Conservation (phyloP, 2,888 invertebrate species). For the Cryptus viduatorius region DNA sequence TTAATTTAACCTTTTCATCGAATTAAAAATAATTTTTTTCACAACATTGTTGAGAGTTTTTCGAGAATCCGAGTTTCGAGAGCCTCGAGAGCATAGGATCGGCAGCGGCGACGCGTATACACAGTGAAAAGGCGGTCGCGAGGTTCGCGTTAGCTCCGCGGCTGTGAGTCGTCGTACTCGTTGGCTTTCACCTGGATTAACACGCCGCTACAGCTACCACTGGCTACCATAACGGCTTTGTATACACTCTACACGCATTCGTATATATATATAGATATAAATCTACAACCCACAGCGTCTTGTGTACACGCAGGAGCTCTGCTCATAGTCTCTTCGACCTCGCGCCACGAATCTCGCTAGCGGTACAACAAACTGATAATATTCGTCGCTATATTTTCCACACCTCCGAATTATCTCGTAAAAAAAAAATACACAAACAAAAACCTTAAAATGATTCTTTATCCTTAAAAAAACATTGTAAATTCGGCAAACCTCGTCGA, state of each 20-base stretch:
- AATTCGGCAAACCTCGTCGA: not conserved
- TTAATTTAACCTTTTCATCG: not conserved
- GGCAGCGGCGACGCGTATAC: constrained; percentile 53
- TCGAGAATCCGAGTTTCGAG: constrained; percentile 6
- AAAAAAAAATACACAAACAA: not conserved
- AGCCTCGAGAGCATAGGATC: constrained; percentile 35
- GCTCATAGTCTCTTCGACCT: constrained; percentile 32
- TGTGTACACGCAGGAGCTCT: constrained; percentile 24
- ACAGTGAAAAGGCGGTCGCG: constrained; percentile 82
- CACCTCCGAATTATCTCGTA: not conserved
- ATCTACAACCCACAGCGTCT: not conserved
- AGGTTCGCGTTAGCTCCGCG: constrained; percentile 29
- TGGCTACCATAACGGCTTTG: constrained; percentile 22
- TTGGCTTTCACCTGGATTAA: constrained; percentile 73
- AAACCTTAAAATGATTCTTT: constrained; percentile 8
- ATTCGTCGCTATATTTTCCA: constrained; percentile 4
- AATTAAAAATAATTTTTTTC: constrained; percentile 18
- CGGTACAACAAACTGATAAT: not conserved
- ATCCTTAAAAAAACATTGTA: not conserved
- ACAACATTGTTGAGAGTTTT: not conserved
- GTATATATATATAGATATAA: not conserved
- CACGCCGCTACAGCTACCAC: constrained; percentile 56
- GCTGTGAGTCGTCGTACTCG: constrained; percentile 37
- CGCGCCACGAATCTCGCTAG: constrained; percentile 10
- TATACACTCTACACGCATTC: constrained; percentile 5